phyloP scores from a whole-genome alignment of 2,113 vertebrate genomes.

The Tachysurus vachellii region DNA sequence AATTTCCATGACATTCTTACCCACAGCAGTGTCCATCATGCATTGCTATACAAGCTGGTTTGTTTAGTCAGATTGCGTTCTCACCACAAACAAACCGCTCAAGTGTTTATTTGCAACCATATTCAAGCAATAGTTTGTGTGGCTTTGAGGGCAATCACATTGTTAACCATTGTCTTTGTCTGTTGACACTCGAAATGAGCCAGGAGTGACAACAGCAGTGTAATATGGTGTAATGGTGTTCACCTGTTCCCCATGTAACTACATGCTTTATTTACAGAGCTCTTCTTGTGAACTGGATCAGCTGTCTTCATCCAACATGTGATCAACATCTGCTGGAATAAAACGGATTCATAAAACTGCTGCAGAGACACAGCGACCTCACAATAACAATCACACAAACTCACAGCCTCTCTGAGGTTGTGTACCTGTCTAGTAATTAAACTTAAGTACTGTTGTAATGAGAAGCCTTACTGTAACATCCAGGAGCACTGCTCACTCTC shows the following conservation, averaged over 20 bases:
- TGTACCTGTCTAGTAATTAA: not conserved
- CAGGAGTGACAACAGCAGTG: not conserved
- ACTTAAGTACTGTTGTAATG: not conserved
- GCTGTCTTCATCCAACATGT: slow-evolving; percentile 42
- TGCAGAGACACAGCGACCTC: not conserved
- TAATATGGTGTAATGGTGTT: too few species aligned
- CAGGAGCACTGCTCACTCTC: not conserved
- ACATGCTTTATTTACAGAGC: slow-evolving; percentile 33
- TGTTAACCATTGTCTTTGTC: too few species aligned
- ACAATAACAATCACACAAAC: not conserved
- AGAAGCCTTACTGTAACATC: not conserved
- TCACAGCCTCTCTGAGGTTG: not conserved
- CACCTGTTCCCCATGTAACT: slow-evolving; percentile 34
- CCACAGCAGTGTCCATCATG: too few species aligned
- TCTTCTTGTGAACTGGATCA: not conserved
- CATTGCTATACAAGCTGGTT: too few species aligned
- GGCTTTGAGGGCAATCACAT: too few species aligned
- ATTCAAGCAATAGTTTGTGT: too few species aligned
- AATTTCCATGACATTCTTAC: too few species aligned
- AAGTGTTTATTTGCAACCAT: too few species aligned
- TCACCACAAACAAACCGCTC: too few species aligned
- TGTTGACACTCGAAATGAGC: too few species aligned
- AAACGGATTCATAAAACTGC: not conserved
- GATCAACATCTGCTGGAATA: slow-evolving; percentile 44
- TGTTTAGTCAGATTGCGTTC: too few species aligned